Conservation (phyloP, 2,888 invertebrate genomes). For the Tortricodes alternella region DNA sequence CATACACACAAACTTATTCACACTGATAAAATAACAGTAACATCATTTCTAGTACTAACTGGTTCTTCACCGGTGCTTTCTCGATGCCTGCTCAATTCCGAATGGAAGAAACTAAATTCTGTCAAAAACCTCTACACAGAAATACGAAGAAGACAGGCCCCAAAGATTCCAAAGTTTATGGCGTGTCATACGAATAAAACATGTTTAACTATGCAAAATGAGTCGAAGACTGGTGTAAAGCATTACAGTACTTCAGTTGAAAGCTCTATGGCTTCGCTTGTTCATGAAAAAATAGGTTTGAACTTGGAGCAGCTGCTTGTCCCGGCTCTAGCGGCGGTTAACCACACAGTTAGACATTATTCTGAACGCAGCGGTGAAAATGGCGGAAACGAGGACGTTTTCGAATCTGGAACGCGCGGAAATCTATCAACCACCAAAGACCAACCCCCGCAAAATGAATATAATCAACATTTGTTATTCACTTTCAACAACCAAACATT, state of each 20-base stretch:
- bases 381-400: background rate
- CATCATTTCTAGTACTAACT: no score
- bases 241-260: background rate
- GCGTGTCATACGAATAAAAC: no score
- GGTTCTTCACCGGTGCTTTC: no score
- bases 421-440: background rate
- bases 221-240: background rate
- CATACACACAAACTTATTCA: no score
- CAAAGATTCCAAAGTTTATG: background rate
- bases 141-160: no score
- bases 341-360: background rate
- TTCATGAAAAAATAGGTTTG: constrained; percentile 1
- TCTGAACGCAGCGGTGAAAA: background rate
- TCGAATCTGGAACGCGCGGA: background rate
- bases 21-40: no score
- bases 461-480: background rate
- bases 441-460: background rate
- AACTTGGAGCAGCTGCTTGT: constrained; percentile 3
- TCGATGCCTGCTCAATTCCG: no score
- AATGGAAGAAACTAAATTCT: no score
- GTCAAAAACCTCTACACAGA: no score
- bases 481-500: background rate
- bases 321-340: background rate
- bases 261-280: background rate
- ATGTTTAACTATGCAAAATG: background rate